These are phyloP conservation scores for Tetragonisca angustula DNA, from an alignment of 2,888 invertebrate species.

Conservation along the genomic window DNA sequence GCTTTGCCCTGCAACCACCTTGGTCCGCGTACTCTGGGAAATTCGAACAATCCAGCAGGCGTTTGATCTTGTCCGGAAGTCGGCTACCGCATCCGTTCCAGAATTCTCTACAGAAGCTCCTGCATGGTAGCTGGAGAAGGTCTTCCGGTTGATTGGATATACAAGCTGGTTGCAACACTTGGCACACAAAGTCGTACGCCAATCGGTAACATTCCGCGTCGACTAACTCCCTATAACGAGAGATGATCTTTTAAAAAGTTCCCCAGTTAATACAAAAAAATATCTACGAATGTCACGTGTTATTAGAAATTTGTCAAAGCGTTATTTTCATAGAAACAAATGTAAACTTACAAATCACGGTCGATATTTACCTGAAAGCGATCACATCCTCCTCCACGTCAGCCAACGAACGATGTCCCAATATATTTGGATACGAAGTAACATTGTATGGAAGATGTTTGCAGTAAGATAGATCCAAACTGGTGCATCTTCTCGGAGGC, in stretches of 20 bases:
- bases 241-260: background rate
- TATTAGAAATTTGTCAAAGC: too few relatives aligned
- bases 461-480: slow-evolving; percentile 89
- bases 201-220: slow-evolving; percentile 95
- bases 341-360: background rate
- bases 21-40: slow-evolving; percentile 92
- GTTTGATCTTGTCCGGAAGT: slow-evolving; percentile 89
- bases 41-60: slow-evolving; percentile 90
- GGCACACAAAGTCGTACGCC: slow-evolving; percentile 95
- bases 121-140: slow-evolving; percentile 89
- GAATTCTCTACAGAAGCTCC: slow-evolving; percentile 93
- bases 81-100: slow-evolving; percentile 93
- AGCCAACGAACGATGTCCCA: slow-evolving; percentile 88
- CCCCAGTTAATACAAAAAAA: too few relatives aligned
- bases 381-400: slow-evolving; percentile 91
- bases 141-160: slow-evolving; percentile 83
- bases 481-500: slow-evolving; percentile 88
- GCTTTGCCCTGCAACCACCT: slow-evolving; percentile 91
- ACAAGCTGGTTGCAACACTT: slow-evolving; percentile 93
- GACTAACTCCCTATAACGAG: slow-evolving; percentile 89
- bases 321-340: too few relatives aligned
- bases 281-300: too few relatives aligned
- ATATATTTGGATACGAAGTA: slow-evolving; percentile 93
- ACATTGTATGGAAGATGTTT: slow-evolving; percentile 90
- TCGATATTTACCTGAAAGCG: slow-evolving; percentile 86